These are phyloP conservation scores for Ectemnius cavifrons DNA, from an alignment of 2,888 invertebrate species.

Conservation along the genomic window DNA sequence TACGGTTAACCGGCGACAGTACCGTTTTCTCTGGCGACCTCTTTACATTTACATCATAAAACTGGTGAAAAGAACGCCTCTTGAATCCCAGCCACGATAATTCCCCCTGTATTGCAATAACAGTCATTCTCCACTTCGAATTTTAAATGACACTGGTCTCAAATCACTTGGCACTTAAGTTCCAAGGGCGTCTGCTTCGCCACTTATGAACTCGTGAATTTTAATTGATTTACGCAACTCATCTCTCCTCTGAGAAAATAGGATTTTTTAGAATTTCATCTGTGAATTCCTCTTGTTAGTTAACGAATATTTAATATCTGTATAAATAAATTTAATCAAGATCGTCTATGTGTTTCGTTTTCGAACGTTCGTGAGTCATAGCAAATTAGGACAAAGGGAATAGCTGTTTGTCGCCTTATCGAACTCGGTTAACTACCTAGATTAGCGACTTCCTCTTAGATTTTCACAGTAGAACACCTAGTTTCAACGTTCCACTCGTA, in stretches of 20 bases:
- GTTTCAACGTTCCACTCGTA: too few species aligned
- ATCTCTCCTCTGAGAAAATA: too few species aligned
- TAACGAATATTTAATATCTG: too few species aligned
- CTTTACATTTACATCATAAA: slow-evolving; percentile 32
- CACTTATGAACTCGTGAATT: too few species aligned
- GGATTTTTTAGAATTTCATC: too few species aligned
- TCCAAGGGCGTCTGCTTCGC: too few species aligned
- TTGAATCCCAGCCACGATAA: too few species aligned
- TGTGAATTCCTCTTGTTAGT: too few species aligned
- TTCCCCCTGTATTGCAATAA: too few species aligned
- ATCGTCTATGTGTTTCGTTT: too few species aligned
- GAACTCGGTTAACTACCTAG: background rate
- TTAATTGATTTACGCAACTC: too few species aligned
- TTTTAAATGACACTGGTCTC: background rate
- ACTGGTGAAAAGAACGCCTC: slow-evolving; percentile 14
- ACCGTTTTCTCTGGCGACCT: slow-evolving; percentile 33
- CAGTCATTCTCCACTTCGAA: background rate
- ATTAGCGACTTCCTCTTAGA: slow-evolving; percentile 12
- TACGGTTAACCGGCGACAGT: slow-evolving; percentile 19
- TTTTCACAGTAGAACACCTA: background rate
- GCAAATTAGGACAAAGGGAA: background rate
- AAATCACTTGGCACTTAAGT: background rate
- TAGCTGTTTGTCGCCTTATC: slow-evolving; percentile 7
- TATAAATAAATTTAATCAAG: too few species aligned
- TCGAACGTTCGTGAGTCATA: background rate